Conservation (phyloP, 2,797 vertebrate genomes). For the Enteromius argenteus region DNA sequence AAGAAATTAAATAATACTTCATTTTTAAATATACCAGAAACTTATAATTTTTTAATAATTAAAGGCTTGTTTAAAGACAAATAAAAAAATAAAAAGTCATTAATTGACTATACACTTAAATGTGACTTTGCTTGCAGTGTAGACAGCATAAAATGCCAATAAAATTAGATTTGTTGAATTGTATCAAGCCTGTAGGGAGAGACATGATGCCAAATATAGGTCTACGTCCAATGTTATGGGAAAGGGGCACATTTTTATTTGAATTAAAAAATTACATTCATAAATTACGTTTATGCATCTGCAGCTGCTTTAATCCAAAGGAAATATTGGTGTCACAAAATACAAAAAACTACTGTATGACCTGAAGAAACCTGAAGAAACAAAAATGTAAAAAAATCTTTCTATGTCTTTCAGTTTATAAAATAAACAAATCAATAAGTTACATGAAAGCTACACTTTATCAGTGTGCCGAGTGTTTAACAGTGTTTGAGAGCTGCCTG, state of each 20-base stretch:
- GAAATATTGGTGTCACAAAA: background rate
- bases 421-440: background rate
- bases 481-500: slow-evolving; percentile 15
- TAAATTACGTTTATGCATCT: background rate
- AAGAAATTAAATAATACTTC: background rate
- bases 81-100: background rate
- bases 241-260: background rate
- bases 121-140: background rate
- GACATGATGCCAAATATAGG: background rate
- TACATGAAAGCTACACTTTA: background rate
- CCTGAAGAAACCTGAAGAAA: background rate
- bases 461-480: slow-evolving; percentile 27
- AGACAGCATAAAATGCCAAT: background rate
- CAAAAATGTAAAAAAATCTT: background rate
- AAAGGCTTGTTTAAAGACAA: background rate
- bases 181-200: background rate
- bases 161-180: background rate
- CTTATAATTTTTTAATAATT: background rate
- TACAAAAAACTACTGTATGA: background rate
- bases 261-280: background rate
- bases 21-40: background rate
- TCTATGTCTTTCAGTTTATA: background rate
- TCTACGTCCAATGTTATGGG: background rate
- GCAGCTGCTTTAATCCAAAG: slow-evolving; percentile 6
- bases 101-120: background rate